These are phyloP conservation scores for Aplocera efformata DNA, from an alignment of 2,888 invertebrate genomes.

Conservation along the genomic window DNA sequence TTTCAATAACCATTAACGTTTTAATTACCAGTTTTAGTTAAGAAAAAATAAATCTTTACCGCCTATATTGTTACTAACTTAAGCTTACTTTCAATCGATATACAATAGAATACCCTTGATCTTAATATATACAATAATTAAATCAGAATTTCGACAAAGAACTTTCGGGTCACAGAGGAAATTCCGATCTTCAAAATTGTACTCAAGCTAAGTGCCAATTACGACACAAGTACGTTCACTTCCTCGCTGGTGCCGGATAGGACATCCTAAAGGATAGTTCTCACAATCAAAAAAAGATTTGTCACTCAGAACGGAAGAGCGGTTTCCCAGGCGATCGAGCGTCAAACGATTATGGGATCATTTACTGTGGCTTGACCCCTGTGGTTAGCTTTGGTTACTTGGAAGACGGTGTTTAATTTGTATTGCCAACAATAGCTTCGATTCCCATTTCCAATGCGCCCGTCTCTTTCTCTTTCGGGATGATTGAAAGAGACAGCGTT, in stretches of 20 bases:
- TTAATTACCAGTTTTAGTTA: too few relatives aligned
- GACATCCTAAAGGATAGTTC: constrained; percentile 51
- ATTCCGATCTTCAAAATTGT: constrained; percentile 10
- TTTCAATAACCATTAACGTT: too few relatives aligned
- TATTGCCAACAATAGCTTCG: neutral
- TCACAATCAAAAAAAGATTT: constrained; percentile 79
- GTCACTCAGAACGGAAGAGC: constrained; percentile 59
- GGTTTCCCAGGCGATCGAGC: constrained; percentile 63
- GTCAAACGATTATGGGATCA: constrained; percentile 61
- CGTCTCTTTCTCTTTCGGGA: too few relatives aligned
- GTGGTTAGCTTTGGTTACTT: constrained; percentile 27
- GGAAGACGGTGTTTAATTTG: neutral
- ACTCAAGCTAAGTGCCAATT: constrained; percentile 10
- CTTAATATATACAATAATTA: too few relatives aligned
- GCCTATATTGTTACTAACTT: too few relatives aligned
- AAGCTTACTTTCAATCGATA: too few relatives aligned
- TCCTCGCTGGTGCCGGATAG: constrained; percentile 43
- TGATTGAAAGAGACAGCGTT: too few relatives aligned
- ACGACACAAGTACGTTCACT: constrained; percentile 23
- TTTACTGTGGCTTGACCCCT: constrained; percentile 61
- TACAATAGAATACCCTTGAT: too few relatives aligned
- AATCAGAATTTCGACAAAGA: too few relatives aligned
- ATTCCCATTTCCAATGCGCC: too few relatives aligned
- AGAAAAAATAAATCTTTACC: too few relatives aligned
- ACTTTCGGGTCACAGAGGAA: too few relatives aligned